Evolutionary conservation across 2,888 invertebrate species (phyloP), one percentile per base, ranked within the genome.

Genomic region (Agrochola litura): DNA sequence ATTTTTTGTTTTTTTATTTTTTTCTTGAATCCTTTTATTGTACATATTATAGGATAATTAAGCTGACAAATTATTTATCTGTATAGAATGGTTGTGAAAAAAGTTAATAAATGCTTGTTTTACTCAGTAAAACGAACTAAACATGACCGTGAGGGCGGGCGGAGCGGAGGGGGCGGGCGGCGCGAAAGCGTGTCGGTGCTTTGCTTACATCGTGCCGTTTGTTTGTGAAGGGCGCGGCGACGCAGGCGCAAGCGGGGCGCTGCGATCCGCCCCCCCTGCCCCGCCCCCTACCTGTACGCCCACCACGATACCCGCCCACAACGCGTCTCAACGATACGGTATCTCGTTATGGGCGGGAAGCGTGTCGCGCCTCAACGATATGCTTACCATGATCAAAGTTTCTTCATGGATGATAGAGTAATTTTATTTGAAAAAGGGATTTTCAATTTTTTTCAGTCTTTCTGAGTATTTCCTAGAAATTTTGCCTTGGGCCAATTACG

Each of bases 201-300:
- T 84, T 84, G 85, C 81, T 84, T 83, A 81, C 83, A 69, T 74
- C 46, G 65, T 14, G n/a, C 60, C 49, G 30, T 30, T 22, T 54
- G 80, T 30, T 49, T 14, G 61, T 14, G 49, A 3, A 25, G 22
- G 75, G 30, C 61, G 66, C 68, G 76, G 19, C 9, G 16, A 37
- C 52, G 43, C 66, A 30, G 9, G 68, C 37, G 73, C 56, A 30
- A n/a, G 69, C 65, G 64, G 30, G 63, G 60, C 64, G 30, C n/a
- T 1, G 43, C 79, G 61, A 37, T 9, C n/a, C 69, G 49, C 52
- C 58, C 73, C 19, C 16, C 61, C 25, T 64, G 25, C 37, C n/a
- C 64, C 76, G 68, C 81, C 82, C 56, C 43, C 30, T 9, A 37
- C 25, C 46, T 6, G 37, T 65, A 82, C 82, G 84, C 82, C 82